These are phyloP conservation scores for Periplaneta americana DNA, from an alignment of 1,140 invertebrate species.

Conservation along the genomic window DNA sequence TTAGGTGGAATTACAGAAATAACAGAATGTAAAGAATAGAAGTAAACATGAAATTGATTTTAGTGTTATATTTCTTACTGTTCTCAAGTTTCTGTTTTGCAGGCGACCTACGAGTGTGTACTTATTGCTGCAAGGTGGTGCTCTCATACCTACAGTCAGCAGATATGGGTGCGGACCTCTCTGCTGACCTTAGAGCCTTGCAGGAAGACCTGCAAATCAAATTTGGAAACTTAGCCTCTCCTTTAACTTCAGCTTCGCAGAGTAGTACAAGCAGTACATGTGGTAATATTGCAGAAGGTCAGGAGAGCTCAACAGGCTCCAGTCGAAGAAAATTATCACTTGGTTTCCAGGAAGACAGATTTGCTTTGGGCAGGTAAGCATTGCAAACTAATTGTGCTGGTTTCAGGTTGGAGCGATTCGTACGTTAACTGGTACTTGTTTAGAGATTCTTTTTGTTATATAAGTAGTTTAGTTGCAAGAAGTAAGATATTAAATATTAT, in stretches of 20 bases:
- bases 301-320: conserved; percentile 10
- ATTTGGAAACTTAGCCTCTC: conserved; percentile 32
- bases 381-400: background rate
- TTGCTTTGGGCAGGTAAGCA: conserved; percentile 48
- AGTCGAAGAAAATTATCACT: conserved; percentile 55
- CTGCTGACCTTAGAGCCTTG: conserved; percentile 70
- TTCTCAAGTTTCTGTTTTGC: too few relatives aligned
- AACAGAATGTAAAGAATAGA: too few relatives aligned
- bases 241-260: background rate
- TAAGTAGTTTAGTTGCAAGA: too few relatives aligned
- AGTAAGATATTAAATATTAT: too few relatives aligned
- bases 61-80: too few relatives aligned
- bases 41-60: too few relatives aligned
- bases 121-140: conserved; percentile 90
- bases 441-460: too few relatives aligned
- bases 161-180: conserved; percentile 64
- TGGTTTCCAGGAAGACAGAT: conserved; percentile 73
- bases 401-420: too few relatives aligned
- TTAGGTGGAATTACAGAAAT: too few relatives aligned
- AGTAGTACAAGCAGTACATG: background rate
- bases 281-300: conserved; percentile 1
- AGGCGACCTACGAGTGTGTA: conserved; percentile 87
- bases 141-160: conserved; percentile 81
- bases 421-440: too few relatives aligned
- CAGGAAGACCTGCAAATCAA: conserved; percentile 76